phyloP scores from a whole-genome alignment of 2,888 invertebrate species.

The Steinernema hermaphroditum region DNA sequence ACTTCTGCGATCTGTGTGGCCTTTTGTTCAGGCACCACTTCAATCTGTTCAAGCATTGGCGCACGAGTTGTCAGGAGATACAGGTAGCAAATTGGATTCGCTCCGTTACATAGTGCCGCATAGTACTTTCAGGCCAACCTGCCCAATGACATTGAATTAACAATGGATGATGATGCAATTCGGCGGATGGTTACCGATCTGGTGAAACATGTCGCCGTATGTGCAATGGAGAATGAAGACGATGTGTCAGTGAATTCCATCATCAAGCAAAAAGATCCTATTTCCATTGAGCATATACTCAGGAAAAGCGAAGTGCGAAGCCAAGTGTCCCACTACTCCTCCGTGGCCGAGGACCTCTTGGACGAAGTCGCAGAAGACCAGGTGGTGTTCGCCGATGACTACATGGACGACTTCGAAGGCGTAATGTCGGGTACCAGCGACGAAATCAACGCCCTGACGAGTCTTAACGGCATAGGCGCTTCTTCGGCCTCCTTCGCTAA shows the following conservation, averaged over 20 bases:
- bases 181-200: constrained; percentile 49
- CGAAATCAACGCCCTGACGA: not conserved
- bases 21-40: constrained; percentile 51
- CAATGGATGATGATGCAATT: constrained; percentile 49
- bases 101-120: not conserved
- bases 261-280: not conserved
- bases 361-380: not conserved
- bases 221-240: not conserved
- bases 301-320: not conserved
- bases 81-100: too few species aligned
- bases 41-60: constrained; percentile 58
- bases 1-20: constrained; percentile 58
- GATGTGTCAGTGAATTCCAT: not conserved
- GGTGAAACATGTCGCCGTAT: constrained; percentile 38
- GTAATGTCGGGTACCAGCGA: not conserved
- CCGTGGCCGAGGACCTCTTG: not conserved
- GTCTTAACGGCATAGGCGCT: not conserved
- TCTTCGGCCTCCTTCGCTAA: constrained; percentile 49
- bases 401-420: constrained; percentile 42
- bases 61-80: constrained; percentile 53
- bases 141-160: constrained; percentile 46
- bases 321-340: not conserved
- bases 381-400: constrained; percentile 55
- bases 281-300: not conserved
- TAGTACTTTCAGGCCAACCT: constrained; percentile 46